A percentile compares a stretch with the other conserved stretches of the same genome.
These are phyloP conservation scores for Glossophaga mutica DNA, from an alignment of 2,797 vertebrate genomes.

Conservation along the genomic window DNA sequence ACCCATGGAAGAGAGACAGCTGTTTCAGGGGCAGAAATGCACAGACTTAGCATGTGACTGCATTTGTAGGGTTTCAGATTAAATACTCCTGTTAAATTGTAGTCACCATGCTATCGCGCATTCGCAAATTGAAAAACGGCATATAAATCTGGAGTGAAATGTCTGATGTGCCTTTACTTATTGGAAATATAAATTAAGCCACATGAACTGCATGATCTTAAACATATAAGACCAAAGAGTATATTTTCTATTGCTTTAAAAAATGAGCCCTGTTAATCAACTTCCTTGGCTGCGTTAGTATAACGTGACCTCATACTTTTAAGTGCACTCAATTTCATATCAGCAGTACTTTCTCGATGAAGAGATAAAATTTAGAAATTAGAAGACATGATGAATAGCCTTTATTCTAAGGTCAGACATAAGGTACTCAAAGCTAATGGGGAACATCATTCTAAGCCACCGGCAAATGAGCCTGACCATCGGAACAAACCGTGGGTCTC, in stretches of 20 bases:
- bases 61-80: neutral
- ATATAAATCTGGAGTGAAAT: neutral
- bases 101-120: neutral
- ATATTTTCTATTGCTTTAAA: conserved; percentile 22
- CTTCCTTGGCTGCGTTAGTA: conserved; percentile 53
- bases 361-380: conserved; percentile 59
- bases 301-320: conserved; percentile 24
- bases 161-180: conserved; percentile 33
- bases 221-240: neutral
- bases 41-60: neutral
- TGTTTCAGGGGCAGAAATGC: neutral
- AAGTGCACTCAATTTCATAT: conserved; percentile 62
- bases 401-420: conserved; percentile 63
- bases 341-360: conserved; percentile 37
- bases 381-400: conserved; percentile 63
- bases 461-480: conserved; percentile 55
- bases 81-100: neutral
- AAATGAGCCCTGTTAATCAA: conserved; percentile 21
- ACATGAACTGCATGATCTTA: neutral
- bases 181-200: conserved; percentile 32
- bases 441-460: conserved; percentile 62
- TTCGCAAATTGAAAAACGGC: neutral
- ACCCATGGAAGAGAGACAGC: neutral
- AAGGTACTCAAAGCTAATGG: conserved; percentile 70
- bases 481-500: conserved; percentile 55